Conservation (phyloP, 1,140 invertebrate genomes). For the Tetragonula clypearis region DNA sequence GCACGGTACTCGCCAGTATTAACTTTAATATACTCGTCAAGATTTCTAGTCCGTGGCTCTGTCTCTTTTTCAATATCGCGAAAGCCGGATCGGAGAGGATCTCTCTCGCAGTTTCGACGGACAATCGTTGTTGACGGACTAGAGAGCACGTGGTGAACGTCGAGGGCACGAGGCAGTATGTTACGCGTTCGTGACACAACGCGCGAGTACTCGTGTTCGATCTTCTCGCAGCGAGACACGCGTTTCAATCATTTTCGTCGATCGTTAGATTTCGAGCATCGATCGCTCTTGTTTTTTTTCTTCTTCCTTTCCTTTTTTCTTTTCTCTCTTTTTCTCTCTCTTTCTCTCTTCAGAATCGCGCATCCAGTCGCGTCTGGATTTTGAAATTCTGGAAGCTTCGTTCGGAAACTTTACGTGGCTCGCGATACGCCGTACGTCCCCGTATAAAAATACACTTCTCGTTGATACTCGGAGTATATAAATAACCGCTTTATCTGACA, state of each 20-base stretch:
- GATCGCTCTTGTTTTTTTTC: neutral
- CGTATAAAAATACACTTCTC: neutral
- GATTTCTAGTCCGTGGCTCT: neutral
- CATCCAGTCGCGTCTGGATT: neutral
- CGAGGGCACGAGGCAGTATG: slow-evolving; percentile 21
- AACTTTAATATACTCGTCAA: neutral
- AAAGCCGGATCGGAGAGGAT: slow-evolving; percentile 27
- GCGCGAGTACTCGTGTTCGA: neutral
- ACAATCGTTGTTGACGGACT: slow-evolving; percentile 65
- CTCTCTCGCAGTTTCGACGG: slow-evolving; percentile 49
- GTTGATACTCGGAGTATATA: neutral
- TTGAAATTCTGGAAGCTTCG: neutral
- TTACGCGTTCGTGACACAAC: slow-evolving; percentile 1
- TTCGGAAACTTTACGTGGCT: neutral
- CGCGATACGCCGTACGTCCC: neutral
- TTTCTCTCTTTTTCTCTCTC: too few species aligned
- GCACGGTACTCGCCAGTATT: too few species aligned
- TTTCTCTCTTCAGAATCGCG: neutral
- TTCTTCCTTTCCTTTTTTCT: too few species aligned
- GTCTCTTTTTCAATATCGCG: slow-evolving; percentile 14
- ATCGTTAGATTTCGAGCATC: neutral
- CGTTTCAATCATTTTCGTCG: neutral
- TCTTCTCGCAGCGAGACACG: neutral
- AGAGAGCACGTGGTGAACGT: slow-evolving; percentile 50
- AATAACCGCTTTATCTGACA: slow-evolving; percentile 22